phyloP scores from a whole-genome alignment of 2,797 vertebrate species.

The Oryzias dopingdopingensis region DNA sequence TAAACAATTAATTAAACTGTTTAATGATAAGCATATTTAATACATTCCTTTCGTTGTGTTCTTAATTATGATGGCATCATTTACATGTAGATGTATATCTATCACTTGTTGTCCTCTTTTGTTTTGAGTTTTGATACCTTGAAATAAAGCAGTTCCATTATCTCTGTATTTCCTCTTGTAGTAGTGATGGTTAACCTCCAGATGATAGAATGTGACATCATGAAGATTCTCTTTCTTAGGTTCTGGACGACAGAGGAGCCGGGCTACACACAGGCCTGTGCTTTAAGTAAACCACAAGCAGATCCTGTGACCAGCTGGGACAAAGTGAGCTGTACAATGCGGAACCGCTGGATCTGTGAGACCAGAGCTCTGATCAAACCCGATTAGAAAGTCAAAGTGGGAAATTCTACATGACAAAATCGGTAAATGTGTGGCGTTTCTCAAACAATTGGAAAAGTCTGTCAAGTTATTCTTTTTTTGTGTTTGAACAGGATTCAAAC shows the following conservation, averaged over 20 bases:
- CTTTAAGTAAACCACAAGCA: neutral
- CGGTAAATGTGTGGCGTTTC: too few relatives aligned
- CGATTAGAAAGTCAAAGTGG: neutral
- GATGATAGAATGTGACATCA: neutral
- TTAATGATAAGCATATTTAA: neutral
- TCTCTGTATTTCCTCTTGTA: too few relatives aligned
- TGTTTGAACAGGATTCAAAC: too few relatives aligned
- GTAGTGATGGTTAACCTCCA: too few relatives aligned
- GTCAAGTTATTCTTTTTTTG: too few relatives aligned
- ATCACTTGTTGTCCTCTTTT: too few relatives aligned
- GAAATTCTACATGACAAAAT: too few relatives aligned
- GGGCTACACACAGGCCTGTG: fast-evolving
- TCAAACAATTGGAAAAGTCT: too few relatives aligned
- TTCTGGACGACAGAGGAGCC: conserved; percentile 9
- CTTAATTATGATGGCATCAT: too few relatives aligned
- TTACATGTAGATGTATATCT: neutral
- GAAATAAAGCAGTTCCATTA: too few relatives aligned
- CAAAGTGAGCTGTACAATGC: neutral
- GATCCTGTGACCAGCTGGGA: conserved; percentile 41
- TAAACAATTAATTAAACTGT: neutral
- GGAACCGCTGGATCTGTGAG: conserved; percentile 60
- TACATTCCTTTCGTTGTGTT: neutral
- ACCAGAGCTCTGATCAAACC: conserved; percentile 33
- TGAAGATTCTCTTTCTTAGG: conserved; percentile 16
- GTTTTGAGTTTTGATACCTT: too few relatives aligned